Base-by-base conservation (phyloP, 2,888 invertebrate genomes). In the Eulithis prunata region DNA sequence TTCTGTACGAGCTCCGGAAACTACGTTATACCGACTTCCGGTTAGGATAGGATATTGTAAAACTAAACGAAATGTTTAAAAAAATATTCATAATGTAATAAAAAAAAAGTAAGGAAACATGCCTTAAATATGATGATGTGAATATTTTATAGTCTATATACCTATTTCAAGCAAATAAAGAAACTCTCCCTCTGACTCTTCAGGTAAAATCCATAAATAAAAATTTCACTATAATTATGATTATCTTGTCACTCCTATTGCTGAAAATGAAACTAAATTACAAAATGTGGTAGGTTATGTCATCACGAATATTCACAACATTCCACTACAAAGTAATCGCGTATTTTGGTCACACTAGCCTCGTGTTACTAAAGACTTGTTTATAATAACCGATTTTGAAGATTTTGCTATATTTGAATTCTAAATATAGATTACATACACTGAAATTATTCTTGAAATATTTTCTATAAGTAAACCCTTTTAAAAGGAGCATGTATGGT, bases 271-370 rank as follows among this genome's bases (percentile, higher is more conserved):
- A 54, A 47, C 32, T 13, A 57, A 46, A 57, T 43, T 43, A 21
- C 13, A 11, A 10, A 47, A 28, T 38, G 28, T 6, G 13, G 13
- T 32, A 1, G 32, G 32, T 5, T 11, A 21, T 21, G 38, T 0
- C 46, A 10, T 38, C 8, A 55, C 36, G 47, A 54, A 47, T 61
- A 61, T 61, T 12, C 21, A 6, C 43, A 53, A 53, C 11, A 45
- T 46, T 14, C 54, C 53, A 60, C 53, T 38, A 21, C 47, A 54
- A 54, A 54, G 47, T 54, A 61, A 54, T 14, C 41, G 32, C 7
- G 54, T 61, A 54, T 60, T 60, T 60, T 53, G 59, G 28, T 54
- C 46, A 54, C 54, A 45, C 32, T 58, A 41, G 49, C 57, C 57
- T 54, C 54, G 46, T 54, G 46, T 54, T 60, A 28, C 53, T 10